Base-by-base conservation (phyloP, 2,888 invertebrate genomes). In the Drosophila kokeensis region DNA sequence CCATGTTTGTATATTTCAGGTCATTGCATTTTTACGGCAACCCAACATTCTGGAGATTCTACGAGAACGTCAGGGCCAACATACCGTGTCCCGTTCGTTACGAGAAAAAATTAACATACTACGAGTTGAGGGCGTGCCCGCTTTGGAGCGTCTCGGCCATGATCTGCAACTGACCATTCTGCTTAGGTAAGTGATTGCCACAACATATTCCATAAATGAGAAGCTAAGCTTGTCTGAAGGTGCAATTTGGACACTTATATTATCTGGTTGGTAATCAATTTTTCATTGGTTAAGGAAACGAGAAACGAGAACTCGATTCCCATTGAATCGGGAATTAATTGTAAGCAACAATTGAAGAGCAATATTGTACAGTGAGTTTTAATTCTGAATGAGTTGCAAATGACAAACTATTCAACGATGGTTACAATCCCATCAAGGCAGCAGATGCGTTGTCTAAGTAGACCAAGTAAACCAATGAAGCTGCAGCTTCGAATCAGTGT, bases 11-110 rank as follows among this genome's bases (percentile, higher is more conserved):
- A 24, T 24, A 15, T 45, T 45, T 24, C 27, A 96, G 95, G 98
- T 99, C 81, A 98, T 99, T 62, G 97, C 98, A n/a, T 99, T 99
- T 94, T 95, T 99, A 38, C 95, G 98, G 0, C 99, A 99, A 92
- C 97, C 98, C 13, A 98, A 98, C 93, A 98, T 99, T 89, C 95
- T 98, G 93, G 98, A 98, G 89, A 97, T 98, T 80, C 94, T 99
- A 74, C 96, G 96, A 62, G 98, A 97, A 92, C 94, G 97, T 15
- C 97, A 97, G 92, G 94, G 94, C 29, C 95, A 96, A 13, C 95
- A 95, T 1, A 95, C 97, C 13, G 95, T 96, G 65, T 96, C 96
- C 81, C 95, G 95, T 68, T 95, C 96, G 4, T 94, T 98, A 58
- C 94, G 97, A 36, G 98, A 98, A 90, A 98, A 98, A 93, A 96